phyloP scores from a whole-genome alignment of 2,888 invertebrate species.

The Xylota sylvarum region DNA sequence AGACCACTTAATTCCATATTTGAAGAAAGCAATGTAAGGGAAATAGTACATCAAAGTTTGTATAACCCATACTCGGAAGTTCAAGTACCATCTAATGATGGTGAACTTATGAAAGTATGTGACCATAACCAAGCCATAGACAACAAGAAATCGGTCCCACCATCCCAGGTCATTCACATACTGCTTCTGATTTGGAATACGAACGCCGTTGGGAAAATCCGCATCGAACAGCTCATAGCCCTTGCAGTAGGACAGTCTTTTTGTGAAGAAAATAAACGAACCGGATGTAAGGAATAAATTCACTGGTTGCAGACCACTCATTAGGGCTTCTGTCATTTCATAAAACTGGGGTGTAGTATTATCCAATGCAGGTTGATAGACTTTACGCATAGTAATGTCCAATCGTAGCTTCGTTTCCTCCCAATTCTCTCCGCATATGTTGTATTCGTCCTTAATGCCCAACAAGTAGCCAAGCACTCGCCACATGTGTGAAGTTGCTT shows the following conservation, averaged over 20 bases:
- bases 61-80: conserved; percentile 87
- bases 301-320: conserved; percentile 89
- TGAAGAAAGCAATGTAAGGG: conserved; percentile 89
- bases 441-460: conserved; percentile 93
- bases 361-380: conserved; percentile 88
- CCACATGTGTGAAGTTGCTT: conserved; percentile 94
- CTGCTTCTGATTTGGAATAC: conserved; percentile 83
- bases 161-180: conserved; percentile 84
- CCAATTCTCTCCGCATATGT: conserved; percentile 88
- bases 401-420: conserved; percentile 87
- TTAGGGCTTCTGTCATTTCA: conserved; percentile 87
- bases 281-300: conserved; percentile 88
- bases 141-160: conserved; percentile 84
- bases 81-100: conserved; percentile 87
- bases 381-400: conserved; percentile 86
- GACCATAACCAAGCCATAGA: conserved; percentile 81
- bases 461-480: conserved; percentile 91
- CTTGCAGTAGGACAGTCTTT: conserved; percentile 86
- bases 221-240: conserved; percentile 86
- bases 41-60: conserved; percentile 88
- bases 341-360: conserved; percentile 88
- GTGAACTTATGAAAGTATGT: conserved; percentile 85
- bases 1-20: conserved; percentile 88
- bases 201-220: conserved; percentile 80
- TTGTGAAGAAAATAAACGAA: conserved; percentile 87